Evolutionary conservation across 1,140 invertebrate species (phyloP).

Genomic region (Anthonomus grandis): DNA sequence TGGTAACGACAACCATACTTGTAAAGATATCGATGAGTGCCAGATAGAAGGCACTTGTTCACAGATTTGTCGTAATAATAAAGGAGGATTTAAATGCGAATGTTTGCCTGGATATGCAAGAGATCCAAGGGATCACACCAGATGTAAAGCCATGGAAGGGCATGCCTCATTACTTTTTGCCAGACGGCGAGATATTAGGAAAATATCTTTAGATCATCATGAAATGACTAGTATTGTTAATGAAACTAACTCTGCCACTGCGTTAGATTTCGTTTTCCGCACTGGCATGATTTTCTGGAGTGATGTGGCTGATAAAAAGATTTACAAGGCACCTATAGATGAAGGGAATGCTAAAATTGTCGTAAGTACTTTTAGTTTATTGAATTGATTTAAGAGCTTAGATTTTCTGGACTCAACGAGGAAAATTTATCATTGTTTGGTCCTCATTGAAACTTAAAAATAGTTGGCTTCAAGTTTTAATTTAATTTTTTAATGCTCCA

Average conservation of each 20-base stretch:
- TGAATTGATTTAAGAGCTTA: no score
- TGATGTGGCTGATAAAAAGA: slow-evolving; percentile 83
- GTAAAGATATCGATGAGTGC: slow-evolving; percentile 86
- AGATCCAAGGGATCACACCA: slow-evolving; percentile 76
- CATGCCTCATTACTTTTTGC: slow-evolving; percentile 82
- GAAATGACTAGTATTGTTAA: slow-evolving; percentile 89
- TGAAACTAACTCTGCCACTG: slow-evolving; percentile 80
- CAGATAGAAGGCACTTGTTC: slow-evolving; percentile 84
- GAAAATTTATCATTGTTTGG: no score
- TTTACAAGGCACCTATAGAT: slow-evolving; percentile 89
- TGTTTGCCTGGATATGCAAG: slow-evolving; percentile 83
- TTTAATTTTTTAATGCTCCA: no score
- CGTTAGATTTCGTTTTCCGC: slow-evolving; percentile 84
- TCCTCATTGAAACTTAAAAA: no score
- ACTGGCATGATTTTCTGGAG: slow-evolving; percentile 95
- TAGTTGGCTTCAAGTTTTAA: no score
- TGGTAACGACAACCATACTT: slow-evolving; percentile 21
- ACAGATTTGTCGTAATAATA: slow-evolving; percentile 87
- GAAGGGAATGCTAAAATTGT: slow-evolving; percentile 80
- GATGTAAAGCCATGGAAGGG: slow-evolving; percentile 84
- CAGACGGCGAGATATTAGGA: slow-evolving; percentile 81
- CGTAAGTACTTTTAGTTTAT: slow-evolving; percentile 54
- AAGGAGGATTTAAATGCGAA: slow-evolving; percentile 89
- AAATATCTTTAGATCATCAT: slow-evolving; percentile 83
- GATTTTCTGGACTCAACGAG: no score